Conservation (phyloP, 1,140 invertebrate genomes). For the Paraescarpia echinospica region DNA sequence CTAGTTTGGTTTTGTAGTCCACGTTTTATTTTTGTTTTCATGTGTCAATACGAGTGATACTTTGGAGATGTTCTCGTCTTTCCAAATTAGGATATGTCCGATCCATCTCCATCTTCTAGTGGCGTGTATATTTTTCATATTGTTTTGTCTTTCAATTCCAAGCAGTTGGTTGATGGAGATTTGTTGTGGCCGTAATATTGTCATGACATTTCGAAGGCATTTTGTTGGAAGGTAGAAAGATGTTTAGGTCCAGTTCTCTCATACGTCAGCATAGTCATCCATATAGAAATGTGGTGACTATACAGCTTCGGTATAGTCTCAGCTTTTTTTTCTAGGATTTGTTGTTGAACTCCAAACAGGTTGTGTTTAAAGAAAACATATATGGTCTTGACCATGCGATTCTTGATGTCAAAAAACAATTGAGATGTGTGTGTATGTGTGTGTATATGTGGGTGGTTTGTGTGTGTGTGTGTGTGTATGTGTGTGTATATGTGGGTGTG, state of each 20-base stretch:
- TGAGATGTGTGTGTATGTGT: too few species aligned
- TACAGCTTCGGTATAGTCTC: background rate
- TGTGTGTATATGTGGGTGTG: too few species aligned
- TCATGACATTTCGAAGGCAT: background rate
- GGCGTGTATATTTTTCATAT: background rate
- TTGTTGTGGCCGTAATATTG: background rate
- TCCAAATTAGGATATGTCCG: background rate
- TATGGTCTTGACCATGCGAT: slow-evolving; percentile 28
- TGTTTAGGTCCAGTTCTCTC: background rate
- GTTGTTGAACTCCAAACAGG: slow-evolving; percentile 28
- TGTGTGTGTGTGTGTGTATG: too few species aligned
- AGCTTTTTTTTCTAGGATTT: slow-evolving; percentile 9
- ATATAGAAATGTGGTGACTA: background rate
- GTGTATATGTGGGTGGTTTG: too few species aligned
- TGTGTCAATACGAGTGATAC: background rate
- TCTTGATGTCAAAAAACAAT: slow-evolving; percentile 15
- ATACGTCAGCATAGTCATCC: background rate
- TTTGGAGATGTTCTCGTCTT: background rate
- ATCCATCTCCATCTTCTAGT: background rate
- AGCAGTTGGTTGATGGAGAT: background rate
- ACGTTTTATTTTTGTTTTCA: background rate
- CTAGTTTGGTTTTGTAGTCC: background rate
- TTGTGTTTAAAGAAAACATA: slow-evolving; percentile 13
- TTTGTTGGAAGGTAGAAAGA: background rate
- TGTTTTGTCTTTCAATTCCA: background rate